Percentiles rank a stretch among this genome's conserved stretches.
phyloP scores from a whole-genome alignment of 2,888 invertebrate species.

The Dryomyza anilis region DNA sequence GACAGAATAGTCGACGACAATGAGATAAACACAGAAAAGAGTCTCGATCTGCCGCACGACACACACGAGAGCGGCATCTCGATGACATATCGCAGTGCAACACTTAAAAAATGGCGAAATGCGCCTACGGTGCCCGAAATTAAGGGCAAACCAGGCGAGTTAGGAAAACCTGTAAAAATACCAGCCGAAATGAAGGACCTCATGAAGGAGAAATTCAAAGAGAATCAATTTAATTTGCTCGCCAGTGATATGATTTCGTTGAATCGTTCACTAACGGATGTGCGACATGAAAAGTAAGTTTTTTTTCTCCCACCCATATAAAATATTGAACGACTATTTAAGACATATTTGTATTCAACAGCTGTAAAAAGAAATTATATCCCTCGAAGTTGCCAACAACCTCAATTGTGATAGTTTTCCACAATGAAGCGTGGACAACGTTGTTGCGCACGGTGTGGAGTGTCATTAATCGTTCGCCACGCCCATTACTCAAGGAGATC shows the following conservation, averaged over 20 bases:
- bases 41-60: conserved; percentile 51
- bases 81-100: conserved; percentile 59
- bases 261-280: conserved; percentile 93
- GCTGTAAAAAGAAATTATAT: conserved; percentile 81
- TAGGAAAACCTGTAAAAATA: conserved; percentile 91
- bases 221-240: conserved; percentile 97
- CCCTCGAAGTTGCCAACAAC: conserved; percentile 84
- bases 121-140: conserved; percentile 73
- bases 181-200: conserved; percentile 83
- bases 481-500: conserved; percentile 85
- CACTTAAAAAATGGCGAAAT: conserved; percentile 74
- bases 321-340: no score
- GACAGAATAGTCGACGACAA: conserved; percentile 58
- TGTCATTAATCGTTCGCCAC: conserved; percentile 93
- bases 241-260: conserved; percentile 97
- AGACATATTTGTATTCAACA: conserved; percentile 48
- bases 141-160: conserved; percentile 83
- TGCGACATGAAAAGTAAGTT: conserved; percentile 87
- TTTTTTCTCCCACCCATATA: conserved; percentile 5
- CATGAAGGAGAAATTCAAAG: conserved; percentile 94
- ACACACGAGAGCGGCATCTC: no score
- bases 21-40: conserved; percentile 61
- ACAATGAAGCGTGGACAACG: conserved; percentile 99
- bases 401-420: conserved; percentile 97
- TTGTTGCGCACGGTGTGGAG: conserved; percentile 95